A percentile compares a stretch with the other conserved stretches of the same genome.
Conservation (phyloP, 1,140 invertebrate genomes). For the Papilio helenus region DNA sequence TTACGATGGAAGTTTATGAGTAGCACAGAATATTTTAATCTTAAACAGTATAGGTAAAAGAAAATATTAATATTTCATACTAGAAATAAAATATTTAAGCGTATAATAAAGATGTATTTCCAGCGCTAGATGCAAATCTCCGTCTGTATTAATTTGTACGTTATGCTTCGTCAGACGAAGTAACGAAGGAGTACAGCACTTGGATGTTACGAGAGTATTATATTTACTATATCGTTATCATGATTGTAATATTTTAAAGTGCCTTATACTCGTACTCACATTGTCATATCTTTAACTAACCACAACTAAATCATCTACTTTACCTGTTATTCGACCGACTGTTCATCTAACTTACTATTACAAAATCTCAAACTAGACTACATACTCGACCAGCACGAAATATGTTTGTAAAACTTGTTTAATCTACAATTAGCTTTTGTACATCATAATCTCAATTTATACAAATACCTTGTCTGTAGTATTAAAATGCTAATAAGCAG, state of each 20-base stretch:
- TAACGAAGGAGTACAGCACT: constrained; percentile 20
- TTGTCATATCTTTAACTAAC: background rate
- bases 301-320: background rate
- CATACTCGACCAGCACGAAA: background rate
- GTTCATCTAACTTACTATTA: background rate
- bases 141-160: constrained; percentile 29
- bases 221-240: background rate
- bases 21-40: no score
- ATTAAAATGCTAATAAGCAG: constrained; percentile 30
- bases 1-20: no score
- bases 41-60: no score
- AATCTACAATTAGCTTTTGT: constrained; percentile 1
- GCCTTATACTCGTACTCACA: background rate
- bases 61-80: no score
- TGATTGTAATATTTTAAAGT: constrained; percentile 14
- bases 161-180: constrained; percentile 30
- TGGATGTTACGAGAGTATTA: background rate
- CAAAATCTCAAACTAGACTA: background rate
- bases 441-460: constrained; percentile 9
- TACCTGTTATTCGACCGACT: background rate
- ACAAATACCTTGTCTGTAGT: constrained; percentile 6
- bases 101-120: background rate
- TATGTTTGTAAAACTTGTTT: background rate
- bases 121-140: background rate
- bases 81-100: background rate